Conservation (phyloP, 2,797 vertebrate species). For the Orientallactaga sibirica region DNA sequence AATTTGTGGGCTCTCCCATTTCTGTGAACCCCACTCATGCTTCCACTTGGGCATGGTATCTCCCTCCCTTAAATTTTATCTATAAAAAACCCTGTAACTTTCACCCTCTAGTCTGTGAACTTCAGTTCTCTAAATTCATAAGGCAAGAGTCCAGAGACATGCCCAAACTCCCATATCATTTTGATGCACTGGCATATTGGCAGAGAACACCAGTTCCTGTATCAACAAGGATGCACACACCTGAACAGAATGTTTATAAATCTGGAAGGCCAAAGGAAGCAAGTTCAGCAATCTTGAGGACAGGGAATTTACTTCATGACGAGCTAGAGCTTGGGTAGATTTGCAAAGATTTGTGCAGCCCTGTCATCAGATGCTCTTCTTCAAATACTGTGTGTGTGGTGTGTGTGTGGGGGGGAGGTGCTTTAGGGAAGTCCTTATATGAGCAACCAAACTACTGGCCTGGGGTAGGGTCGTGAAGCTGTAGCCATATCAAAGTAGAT, state of each 20-base stretch:
- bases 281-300: neutral
- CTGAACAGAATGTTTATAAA: neutral
- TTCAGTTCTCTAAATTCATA: no score
- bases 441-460: conserved; percentile 4
- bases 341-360: neutral
- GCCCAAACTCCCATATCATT: no score
- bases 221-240: no score
- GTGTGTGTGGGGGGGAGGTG: neutral
- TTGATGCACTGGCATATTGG: no score
- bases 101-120: no score
- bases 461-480: neutral
- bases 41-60: no score
- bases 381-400: neutral
- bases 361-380: neutral
- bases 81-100: no score
- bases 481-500: neutral
- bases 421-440: neutral
- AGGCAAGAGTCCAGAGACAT: no score
- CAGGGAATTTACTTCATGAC: neutral
- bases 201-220: no score
- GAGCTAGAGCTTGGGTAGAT: neutral
- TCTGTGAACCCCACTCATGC: no score
- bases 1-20: no score
- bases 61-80: no score
- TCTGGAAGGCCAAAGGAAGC: neutral